phyloP scores from a whole-genome alignment of 1,140 invertebrate genomes.

The Cherax destructor region DNA sequence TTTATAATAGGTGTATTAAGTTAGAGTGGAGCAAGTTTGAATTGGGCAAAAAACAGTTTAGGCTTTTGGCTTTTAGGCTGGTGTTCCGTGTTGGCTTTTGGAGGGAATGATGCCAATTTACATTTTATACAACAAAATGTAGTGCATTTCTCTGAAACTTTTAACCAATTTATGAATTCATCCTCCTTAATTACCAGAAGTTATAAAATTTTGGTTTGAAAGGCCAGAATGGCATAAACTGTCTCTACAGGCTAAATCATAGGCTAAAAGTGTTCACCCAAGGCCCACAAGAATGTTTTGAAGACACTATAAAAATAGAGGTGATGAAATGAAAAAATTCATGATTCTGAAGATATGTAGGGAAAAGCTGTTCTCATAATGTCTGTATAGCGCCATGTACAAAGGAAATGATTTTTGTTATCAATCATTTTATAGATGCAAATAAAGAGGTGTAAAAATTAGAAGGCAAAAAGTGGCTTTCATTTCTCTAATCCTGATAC shows the following conservation, averaged over 20 bases:
- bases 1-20: conserved; percentile 51
- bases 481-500: conserved; percentile 2
- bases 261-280: conserved; percentile 14
- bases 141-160: conserved; percentile 4
- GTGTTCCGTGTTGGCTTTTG: not conserved
- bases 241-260: conserved; percentile 17
- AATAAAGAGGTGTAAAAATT: conserved; percentile 69
- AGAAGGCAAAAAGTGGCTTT: conserved; percentile 48
- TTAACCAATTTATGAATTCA: conserved; percentile 2
- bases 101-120: conserved; percentile 7
- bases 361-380: conserved; percentile 42
- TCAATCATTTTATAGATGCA: conserved; percentile 71
- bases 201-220: conserved; percentile 13
- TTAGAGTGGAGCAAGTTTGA: conserved; percentile 29
- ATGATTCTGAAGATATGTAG: conserved; percentile 9
- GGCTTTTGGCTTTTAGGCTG: conserved; percentile 10
- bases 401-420: conserved; percentile 69
- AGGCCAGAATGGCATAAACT: conserved; percentile 17
- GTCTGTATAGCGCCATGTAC: conserved; percentile 67
- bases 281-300: conserved; percentile 19
- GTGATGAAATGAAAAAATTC: conserved; percentile 7
- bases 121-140: conserved; percentile 4
- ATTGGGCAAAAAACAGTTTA: conserved; percentile 23
- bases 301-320: conserved; percentile 12
- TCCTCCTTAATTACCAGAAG: not conserved